Evolutionary conservation across 2,797 vertebrate genomes (phyloP).

Genomic region (Masticophis lateralis): DNA sequence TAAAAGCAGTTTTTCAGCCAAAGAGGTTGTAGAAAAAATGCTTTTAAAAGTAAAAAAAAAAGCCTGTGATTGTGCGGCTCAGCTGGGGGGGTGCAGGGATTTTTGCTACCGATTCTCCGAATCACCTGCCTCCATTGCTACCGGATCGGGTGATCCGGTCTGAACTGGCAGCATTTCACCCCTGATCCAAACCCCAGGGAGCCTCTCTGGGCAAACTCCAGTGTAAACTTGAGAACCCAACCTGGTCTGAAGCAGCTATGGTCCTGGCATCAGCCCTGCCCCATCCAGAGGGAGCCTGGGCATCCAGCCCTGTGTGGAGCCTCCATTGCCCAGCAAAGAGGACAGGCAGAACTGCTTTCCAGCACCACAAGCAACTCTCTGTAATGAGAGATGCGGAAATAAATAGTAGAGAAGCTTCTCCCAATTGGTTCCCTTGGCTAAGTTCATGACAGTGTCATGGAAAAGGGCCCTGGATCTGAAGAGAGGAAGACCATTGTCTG

Average conservation of each 20-base stretch:
- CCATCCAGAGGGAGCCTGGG: not conserved
- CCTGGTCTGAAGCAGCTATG: not conserved
- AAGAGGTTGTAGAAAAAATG: no score
- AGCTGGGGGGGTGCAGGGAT: no score
- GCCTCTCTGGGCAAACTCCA: not conserved
- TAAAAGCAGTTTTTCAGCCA: no score
- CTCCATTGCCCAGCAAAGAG: not conserved
- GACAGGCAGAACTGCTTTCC: not conserved
- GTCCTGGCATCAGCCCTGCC: not conserved
- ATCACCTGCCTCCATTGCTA: no score
- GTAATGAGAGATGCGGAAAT: not conserved
- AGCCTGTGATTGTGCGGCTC: no score
- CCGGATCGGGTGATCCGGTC: no score
- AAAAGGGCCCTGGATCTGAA: not conserved
- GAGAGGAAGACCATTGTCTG: not conserved
- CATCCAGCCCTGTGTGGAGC: not conserved
- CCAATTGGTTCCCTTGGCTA: not conserved
- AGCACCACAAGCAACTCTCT: not conserved
- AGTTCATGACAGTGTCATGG: not conserved
- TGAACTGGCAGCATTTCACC: no score
- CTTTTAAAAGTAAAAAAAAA: no score
- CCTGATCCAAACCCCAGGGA: no score
- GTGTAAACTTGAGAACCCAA: not conserved
- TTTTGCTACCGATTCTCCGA: no score
- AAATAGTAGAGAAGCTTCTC: not conserved